Evolutionary conservation across 2,113 vertebrate genomes (phyloP), one percentile per base, ranked within the genome.

Genomic region (Craseonycteris thonglongyai): DNA sequence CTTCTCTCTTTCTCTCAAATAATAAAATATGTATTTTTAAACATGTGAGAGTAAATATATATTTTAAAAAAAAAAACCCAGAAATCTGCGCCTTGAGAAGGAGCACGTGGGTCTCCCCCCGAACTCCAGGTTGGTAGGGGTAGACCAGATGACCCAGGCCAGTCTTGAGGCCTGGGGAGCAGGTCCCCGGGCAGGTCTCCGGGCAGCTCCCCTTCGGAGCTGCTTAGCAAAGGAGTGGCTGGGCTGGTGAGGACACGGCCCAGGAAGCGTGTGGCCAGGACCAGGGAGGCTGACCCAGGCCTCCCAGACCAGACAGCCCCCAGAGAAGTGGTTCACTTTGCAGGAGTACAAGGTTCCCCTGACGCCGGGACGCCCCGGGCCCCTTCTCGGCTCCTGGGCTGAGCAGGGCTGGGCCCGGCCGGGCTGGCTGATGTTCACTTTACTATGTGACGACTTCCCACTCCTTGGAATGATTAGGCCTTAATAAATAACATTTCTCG

Each of bases 401-500:
- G 30, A 38, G 28, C 35, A 2, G 11, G 82, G 56, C 45, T 15
- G 51, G 95, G 54, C 69, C 54, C 72, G 69, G 49, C 86, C 1
- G 4, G 66, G 59, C 87, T 33, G 54, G 49, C 45, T 38, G 56
- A 92, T 91, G 95, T 68, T 28, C 4, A 33, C 79, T 90, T 88
- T 92, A 78, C 95, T 85, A 76, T 78, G 21, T 65, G 78, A 94
- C 28, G 72, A 78, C 54, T 61, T 78, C 47, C 71, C 42, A 76
- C 71, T 92, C 80, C 85, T 88, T 7, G 40, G 90, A 80, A 94
- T 91, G 93, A 96, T 97, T 94, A 97, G 93, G 33, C 78, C 88
- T 93, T 96, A 96, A 97, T 97, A 96, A 97, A 97, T 97, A 97
- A 97, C 78, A 89, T 95, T 96, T 96, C 95, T 96, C 93, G 90